Evolutionary conservation across 2,113 vertebrate genomes (phyloP).

Genomic region (Pollachius pollachius): DNA sequence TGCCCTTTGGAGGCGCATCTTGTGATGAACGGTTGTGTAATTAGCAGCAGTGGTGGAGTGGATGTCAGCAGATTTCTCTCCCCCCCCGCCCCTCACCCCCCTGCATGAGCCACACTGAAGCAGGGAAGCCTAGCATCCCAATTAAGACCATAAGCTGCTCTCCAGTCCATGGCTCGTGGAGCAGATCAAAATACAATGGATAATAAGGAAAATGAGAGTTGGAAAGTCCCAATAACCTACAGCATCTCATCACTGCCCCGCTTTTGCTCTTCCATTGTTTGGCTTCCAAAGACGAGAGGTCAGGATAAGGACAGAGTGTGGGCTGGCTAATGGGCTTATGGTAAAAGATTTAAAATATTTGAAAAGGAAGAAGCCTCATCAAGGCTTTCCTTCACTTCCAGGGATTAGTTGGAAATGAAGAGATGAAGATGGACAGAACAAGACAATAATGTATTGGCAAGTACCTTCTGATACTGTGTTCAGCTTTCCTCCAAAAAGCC

Average conservation of each 20-base stretch:
- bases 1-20: conserved; percentile 33
- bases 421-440: background rate
- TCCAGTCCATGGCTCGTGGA: conserved; percentile 15
- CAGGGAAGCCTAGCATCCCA: conserved; percentile 33
- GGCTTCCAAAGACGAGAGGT: too few relatives aligned
- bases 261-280: too few relatives aligned
- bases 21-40: conserved; percentile 40
- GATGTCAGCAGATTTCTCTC: conserved; percentile 40
- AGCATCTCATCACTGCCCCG: too few relatives aligned
- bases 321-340: too few relatives aligned
- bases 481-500: background rate
- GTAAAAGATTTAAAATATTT: too few relatives aligned
- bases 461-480: background rate
- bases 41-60: conserved; percentile 40
- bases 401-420: background rate
- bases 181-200: background rate
- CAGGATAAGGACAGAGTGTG: too few relatives aligned
- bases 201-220: too few relatives aligned
- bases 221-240: too few relatives aligned
- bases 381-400: background rate
- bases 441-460: background rate
- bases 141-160: conserved; percentile 58
- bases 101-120: conserved; percentile 25
- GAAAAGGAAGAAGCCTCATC: background rate
- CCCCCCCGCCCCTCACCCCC: conserved; percentile 7